These are phyloP conservation scores for Varecia variegata DNA, from an alignment of 2,797 vertebrate genomes.

Conservation along the genomic window DNA sequence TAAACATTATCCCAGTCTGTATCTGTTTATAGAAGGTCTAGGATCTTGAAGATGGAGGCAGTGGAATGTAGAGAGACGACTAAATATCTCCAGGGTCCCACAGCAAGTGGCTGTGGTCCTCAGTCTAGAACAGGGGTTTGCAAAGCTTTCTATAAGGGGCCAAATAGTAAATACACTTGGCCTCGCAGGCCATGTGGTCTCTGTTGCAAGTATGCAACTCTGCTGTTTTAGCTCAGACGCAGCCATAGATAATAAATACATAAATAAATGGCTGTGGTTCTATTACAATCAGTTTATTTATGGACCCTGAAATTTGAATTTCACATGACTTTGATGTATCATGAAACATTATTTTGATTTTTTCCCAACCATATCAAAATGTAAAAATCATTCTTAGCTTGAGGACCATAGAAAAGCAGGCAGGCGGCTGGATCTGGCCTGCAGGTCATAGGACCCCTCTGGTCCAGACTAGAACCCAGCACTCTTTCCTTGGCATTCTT, in stretches of 20 bases:
- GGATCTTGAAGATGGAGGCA: slow-evolving; percentile 4
- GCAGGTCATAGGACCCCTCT: background rate
- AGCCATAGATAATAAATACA: background rate
- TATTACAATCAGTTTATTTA: background rate
- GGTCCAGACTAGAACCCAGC: background rate
- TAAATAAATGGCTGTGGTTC: background rate
- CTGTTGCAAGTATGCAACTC: background rate
- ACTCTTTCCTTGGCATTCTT: background rate
- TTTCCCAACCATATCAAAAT: background rate
- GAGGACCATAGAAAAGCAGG: background rate
- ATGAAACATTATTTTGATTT: background rate
- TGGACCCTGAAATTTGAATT: slow-evolving; percentile 12
- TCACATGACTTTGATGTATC: background rate
- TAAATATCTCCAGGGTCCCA: background rate
- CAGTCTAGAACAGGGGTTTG: background rate
- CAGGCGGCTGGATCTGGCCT: background rate
- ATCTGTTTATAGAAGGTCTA: background rate
- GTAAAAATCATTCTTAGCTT: background rate
- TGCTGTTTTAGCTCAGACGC: background rate
- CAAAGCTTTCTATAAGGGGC: background rate
- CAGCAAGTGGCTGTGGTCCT: background rate
- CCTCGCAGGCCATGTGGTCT: background rate
- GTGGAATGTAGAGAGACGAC: background rate
- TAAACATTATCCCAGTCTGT: background rate
- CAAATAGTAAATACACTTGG: background rate